Base-by-base conservation (phyloP, 1,140 invertebrate genomes). In the Dolichoris vasculosae region DNA sequence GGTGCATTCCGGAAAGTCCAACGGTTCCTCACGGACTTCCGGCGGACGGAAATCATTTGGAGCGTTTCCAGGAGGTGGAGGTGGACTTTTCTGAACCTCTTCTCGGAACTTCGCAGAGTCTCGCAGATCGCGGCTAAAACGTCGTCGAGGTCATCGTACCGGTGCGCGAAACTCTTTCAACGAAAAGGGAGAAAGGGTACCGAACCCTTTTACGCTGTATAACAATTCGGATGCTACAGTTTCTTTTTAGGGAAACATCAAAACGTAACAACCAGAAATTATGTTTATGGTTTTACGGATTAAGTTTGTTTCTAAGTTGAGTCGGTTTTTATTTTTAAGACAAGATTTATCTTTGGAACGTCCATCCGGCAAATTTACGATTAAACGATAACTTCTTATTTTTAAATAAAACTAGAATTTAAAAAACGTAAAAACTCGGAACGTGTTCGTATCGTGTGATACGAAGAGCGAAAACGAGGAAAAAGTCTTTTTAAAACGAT, bases 31-130 rank as follows among this genome's bases (percentile, higher is more conserved):
- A 64, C 82, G 73, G 55, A 83, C n/a, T 40, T 82, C 86, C 75
- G 86, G 67, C 63, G 78, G 86, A 76, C 83, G 86, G 79, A 86
- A 86, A 82, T 83, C 51, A 85, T 85, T 88, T 82, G 87, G 86
- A 86, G 84, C 78, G 35, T 51, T 77, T 79, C 81, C 83, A 77
- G 69, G 67, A 15, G 43, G 6, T 35, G 38, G 23, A 43, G 4
- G 38, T 35, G 8, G 55, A 82, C 82, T 51, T 73, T 51, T 13
- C 32, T 30, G 38, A 38, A 73, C 63, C 11, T 30, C 30, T 26
- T 20, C 35, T 40, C 46, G 51, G n/a, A 32, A 79, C 51, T 69
- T 71, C 35, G 23, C 82, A 81, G 30, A 48, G 2, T 32, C 59
- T 76, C 78, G 69, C 79, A 77, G 82, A 75, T 73, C 69, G 77